Conservation (phyloP, 2,888 invertebrate genomes). For the Temnothorax ravouxi region DNA sequence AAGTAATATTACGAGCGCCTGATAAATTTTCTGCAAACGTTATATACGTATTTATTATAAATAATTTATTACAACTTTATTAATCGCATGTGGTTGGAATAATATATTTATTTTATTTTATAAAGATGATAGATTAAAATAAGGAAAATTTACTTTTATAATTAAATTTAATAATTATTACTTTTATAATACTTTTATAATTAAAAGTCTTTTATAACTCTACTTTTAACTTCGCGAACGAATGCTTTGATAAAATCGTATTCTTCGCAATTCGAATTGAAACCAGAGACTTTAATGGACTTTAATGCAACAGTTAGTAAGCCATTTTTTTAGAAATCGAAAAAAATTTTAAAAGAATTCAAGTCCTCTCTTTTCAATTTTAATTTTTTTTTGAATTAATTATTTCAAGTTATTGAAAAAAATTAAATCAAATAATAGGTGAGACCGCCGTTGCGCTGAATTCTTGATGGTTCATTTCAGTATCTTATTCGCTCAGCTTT, state of each 20-base stretch:
- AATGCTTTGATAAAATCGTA: background rate
- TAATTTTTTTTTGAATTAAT: background rate
- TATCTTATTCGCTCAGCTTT: conserved; percentile 6
- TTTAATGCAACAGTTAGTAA: background rate
- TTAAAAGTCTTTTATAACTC: background rate
- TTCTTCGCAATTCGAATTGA: background rate
- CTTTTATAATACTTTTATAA: background rate
- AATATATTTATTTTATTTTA: conserved; percentile 1
- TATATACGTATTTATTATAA: background rate
- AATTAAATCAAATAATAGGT: conserved; percentile 3
- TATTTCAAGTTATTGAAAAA: background rate
- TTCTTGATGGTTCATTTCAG: conserved; percentile 5
- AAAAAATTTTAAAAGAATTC: background rate
- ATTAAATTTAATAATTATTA: too few relatives aligned
- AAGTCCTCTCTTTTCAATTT: background rate
- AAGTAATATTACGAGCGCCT: background rate
- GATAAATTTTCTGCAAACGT: background rate
- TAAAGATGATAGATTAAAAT: background rate
- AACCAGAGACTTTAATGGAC: background rate
- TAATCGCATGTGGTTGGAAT: background rate
- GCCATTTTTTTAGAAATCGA: background rate
- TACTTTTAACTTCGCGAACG: background rate
- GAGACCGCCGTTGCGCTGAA: background rate
- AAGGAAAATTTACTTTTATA: background rate
- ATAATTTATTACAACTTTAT: background rate